phyloP scores from a whole-genome alignment of 1,140 invertebrate species.

The Caenorhabditis elegans region WBcel235 BX284606.5:13562001-13562500 shows the following conservation, averaged over 20 bases:
- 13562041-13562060: neutral
- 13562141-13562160: neutral
- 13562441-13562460: too few species aligned
- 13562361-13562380: too few species aligned
- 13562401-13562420: too few species aligned
- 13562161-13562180: constrained; percentile 27
- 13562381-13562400: too few species aligned
- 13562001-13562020: neutral
- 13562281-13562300: neutral
- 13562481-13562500: too few species aligned
- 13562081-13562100: neutral
- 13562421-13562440: too few species aligned
- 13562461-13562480: too few species aligned
- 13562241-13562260: constrained; percentile 20
- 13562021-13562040: neutral
- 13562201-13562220: neutral
- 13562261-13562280: neutral
- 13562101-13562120: constrained; percentile 7
- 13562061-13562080: neutral
- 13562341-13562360: too few species aligned
- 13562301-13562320: too few species aligned
- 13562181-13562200: constrained; percentile 10
- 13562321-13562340: too few species aligned
- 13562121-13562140: constrained; percentile 27
- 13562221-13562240: neutral